These are phyloP conservation scores for Enteromius afrohamiltoni DNA, from an alignment of 2,797 vertebrate genomes.

Conservation along the genomic window DNA sequence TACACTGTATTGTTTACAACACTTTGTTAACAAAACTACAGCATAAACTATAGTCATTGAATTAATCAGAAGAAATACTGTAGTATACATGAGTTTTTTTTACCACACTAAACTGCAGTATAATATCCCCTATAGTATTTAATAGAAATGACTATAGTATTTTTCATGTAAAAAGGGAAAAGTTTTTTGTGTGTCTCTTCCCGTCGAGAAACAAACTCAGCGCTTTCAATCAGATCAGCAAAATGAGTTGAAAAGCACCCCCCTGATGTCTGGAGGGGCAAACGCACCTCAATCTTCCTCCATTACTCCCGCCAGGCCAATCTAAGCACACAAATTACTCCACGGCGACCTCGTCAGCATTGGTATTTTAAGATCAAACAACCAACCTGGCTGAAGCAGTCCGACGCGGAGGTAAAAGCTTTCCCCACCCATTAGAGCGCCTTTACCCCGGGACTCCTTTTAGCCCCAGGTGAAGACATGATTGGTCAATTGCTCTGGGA, in stretches of 20 bases:
- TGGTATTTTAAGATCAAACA: constrained; percentile 91
- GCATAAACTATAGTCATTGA: too few relatives aligned
- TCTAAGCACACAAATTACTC: constrained; percentile 81
- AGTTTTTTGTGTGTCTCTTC: background rate
- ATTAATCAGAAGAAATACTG: too few relatives aligned
- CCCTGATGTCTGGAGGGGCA: constrained; percentile 4
- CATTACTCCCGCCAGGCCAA: constrained; percentile 83
- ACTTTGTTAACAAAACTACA: too few relatives aligned
- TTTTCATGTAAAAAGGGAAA: background rate
- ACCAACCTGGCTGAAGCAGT: constrained; percentile 84
- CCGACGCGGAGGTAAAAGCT: constrained; percentile 85
- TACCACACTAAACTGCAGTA: too few relatives aligned
- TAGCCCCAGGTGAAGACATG: constrained; percentile 86
- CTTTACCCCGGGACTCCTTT: constrained; percentile 82
- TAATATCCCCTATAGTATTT: too few relatives aligned
- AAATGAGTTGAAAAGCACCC: constrained; percentile 27
- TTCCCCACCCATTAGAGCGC: constrained; percentile 80
- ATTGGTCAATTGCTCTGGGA: constrained; percentile 88
- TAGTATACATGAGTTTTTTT: too few relatives aligned
- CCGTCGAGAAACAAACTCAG: background rate
- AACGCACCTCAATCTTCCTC: constrained; percentile 75
- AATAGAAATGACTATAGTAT: too few relatives aligned
- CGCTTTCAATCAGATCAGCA: background rate
- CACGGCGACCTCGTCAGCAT: constrained; percentile 86
- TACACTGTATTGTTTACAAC: too few relatives aligned